phyloP scores from a whole-genome alignment of 2,888 invertebrate species.

The Argyra leucocephala region DNA sequence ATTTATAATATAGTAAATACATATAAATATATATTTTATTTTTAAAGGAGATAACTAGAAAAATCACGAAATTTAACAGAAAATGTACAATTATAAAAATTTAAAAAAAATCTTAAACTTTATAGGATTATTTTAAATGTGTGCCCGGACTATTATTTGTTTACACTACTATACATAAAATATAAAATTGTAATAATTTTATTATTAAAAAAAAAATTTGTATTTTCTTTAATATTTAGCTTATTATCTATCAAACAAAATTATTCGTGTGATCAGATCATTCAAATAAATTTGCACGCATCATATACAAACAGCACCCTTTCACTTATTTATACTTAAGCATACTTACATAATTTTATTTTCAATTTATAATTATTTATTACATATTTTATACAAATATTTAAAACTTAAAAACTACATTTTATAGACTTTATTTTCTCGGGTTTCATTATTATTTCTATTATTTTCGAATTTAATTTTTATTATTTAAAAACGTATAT shows the following conservation, averaged over 20 bases:
- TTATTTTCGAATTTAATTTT: too few species aligned
- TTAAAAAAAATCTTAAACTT: neutral
- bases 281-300: neutral
- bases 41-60: neutral
- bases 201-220: neutral
- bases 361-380: too few species aligned
- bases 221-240: neutral
- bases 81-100: neutral
- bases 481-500: too few species aligned
- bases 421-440: neutral
- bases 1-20: neutral
- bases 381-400: too few species aligned
- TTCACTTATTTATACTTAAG: too few species aligned
- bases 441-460: neutral
- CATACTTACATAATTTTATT: too few species aligned
- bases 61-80: conserved; percentile 1
- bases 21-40: neutral
- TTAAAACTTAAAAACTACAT: too few species aligned
- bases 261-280: neutral
- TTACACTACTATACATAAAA: too few species aligned
- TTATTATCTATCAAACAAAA: neutral
- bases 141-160: neutral
- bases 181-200: too few species aligned
- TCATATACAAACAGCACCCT: neutral
- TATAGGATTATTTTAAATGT: neutral